Percentiles rank a stretch among this genome's conserved stretches.
phyloP scores from a whole-genome alignment of 2,797 vertebrate genomes.

The Cichlasoma orientale region DNA sequence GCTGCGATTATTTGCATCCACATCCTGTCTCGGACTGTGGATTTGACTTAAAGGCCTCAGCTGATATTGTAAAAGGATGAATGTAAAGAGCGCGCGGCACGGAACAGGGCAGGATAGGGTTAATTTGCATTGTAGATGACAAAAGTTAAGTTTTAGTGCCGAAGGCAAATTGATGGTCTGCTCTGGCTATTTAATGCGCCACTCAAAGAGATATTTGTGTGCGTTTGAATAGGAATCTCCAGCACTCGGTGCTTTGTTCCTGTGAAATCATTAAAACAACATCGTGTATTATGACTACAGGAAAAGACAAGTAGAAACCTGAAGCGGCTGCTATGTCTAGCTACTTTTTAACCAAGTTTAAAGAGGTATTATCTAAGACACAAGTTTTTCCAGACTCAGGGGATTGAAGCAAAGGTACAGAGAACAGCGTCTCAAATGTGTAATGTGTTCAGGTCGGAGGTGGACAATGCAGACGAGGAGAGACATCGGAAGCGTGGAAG shows the following conservation, averaged over 20 bases:
- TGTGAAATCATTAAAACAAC: not conserved
- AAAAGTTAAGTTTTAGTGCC: not conserved
- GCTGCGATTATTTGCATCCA: slow-evolving; percentile 8
- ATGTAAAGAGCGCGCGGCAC: slow-evolving; percentile 40
- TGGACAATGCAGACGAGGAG: slow-evolving; percentile 68
- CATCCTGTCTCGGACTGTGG: not conserved
- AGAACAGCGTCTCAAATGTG: not conserved
- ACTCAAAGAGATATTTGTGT: not conserved
- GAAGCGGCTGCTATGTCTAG: not conserved
- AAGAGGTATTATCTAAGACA: not conserved
- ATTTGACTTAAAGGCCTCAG: slow-evolving; percentile 3
- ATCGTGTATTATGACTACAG: not conserved
- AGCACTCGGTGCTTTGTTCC: not conserved
- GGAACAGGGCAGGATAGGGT: not conserved
- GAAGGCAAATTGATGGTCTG: not conserved
- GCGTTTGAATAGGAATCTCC: not conserved
- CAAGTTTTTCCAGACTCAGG: not conserved
- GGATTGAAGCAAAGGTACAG: no score
- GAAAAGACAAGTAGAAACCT: not conserved
- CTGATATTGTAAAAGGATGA: not conserved
- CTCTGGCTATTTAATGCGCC: not conserved
- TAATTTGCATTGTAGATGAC: not conserved
- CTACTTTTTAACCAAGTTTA: not conserved
- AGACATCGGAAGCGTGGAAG: slow-evolving; percentile 58
- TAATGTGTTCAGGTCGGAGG: slow-evolving; percentile 56